Conservation (phyloP, 2,888 invertebrate species). For the Machimus atricapillus region DNA sequence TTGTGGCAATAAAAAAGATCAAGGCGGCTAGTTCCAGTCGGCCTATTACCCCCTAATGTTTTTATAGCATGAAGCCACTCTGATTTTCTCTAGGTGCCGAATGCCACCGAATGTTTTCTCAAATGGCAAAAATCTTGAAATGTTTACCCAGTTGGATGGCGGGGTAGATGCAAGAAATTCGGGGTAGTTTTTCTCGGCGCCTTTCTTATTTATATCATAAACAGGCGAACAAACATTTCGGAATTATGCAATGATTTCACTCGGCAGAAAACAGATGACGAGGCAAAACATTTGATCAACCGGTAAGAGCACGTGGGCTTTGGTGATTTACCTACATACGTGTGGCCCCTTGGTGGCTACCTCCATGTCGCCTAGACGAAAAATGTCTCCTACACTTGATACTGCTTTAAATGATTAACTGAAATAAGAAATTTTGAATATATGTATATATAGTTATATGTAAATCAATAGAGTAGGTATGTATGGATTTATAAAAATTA, state of each 20-base stretch:
- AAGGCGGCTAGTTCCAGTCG: not conserved
- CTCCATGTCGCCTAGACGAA: not conserved
- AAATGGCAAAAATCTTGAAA: not conserved
- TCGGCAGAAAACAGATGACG: not conserved
- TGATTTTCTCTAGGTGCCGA: not conserved
- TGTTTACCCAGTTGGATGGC: not conserved
- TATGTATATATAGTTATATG: too few relatives aligned
- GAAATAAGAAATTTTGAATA: too few relatives aligned
- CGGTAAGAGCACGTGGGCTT: not conserved
- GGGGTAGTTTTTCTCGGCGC: not conserved
- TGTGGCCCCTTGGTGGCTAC: not conserved
- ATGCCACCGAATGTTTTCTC: not conserved
- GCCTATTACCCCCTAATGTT: not conserved
- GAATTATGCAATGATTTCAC: not conserved
- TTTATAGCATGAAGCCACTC: not conserved
- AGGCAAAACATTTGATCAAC: too few relatives aligned
- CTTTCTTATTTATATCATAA: not conserved
- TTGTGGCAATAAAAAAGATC: not conserved
- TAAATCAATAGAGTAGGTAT: too few relatives aligned
- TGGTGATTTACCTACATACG: not conserved
- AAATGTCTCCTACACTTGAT: too few relatives aligned
- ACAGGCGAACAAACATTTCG: not conserved
- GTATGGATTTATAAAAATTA: too few relatives aligned
- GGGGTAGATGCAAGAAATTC: too few relatives aligned
- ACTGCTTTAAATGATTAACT: too few relatives aligned